Conservation (phyloP, 2,888 invertebrate genomes). For the Zootermopsis nevadensis region DNA sequence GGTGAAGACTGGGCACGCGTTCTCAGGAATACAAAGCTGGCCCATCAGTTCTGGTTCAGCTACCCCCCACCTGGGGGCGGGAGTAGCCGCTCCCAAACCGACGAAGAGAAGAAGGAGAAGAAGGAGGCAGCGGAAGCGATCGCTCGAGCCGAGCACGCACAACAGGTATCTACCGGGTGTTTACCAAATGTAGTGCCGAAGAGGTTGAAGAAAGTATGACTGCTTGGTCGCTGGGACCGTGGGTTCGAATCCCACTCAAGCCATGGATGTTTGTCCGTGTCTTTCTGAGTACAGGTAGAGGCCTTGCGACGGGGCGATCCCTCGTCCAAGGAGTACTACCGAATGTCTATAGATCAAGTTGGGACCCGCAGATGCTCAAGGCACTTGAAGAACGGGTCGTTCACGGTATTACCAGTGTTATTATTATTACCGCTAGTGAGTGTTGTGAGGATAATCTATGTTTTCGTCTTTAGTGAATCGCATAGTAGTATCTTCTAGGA, state of each 20-base stretch:
- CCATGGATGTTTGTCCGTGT: too few relatives aligned
- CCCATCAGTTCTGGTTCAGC: slow-evolving; percentile 88
- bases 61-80: slow-evolving; percentile 84
- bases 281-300: too few relatives aligned
- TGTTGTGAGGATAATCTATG: too few relatives aligned
- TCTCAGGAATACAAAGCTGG: slow-evolving; percentile 71
- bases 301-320: too few relatives aligned
- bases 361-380: too few relatives aligned
- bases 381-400: too few relatives aligned
- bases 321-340: too few relatives aligned
- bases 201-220: background rate
- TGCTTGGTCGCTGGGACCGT: background rate
- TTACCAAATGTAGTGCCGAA: background rate
- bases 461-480: too few relatives aligned
- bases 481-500: too few relatives aligned
- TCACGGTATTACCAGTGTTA: background rate
- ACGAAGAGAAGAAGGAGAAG: slow-evolving; percentile 65
- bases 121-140: slow-evolving; percentile 57
- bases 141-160: slow-evolving; percentile 56
- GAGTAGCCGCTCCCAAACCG: slow-evolving; percentile 70
- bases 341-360: too few relatives aligned
- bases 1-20: background rate
- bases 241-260: background rate
- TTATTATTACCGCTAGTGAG: too few relatives aligned
- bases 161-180: slow-evolving; percentile 50